Conservation (phyloP, 2,888 invertebrate species). For the Lysandra coridon region DNA sequence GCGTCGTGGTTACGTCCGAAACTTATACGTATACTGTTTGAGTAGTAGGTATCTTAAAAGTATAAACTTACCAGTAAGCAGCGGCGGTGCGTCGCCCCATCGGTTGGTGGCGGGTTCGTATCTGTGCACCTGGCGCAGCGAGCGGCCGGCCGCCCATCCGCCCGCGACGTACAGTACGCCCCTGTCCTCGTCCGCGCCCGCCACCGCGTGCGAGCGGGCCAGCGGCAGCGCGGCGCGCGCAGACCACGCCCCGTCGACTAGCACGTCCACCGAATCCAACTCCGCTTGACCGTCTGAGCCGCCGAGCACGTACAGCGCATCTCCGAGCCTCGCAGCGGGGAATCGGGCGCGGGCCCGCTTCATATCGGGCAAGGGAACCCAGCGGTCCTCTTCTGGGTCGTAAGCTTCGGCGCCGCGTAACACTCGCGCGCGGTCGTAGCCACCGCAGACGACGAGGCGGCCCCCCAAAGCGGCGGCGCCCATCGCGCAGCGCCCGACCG, state of each 20-base stretch:
- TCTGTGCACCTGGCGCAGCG: conserved; percentile 86
- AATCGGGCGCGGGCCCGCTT: conserved; percentile 88
- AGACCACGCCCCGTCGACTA: conserved; percentile 47
- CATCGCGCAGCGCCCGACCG: conserved; percentile 83
- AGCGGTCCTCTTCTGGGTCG: conserved; percentile 84
- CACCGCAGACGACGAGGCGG: conserved; percentile 88
- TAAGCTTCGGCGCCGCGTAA: conserved; percentile 88
- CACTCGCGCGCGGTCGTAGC: conserved; percentile 91
- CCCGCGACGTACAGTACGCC: conserved; percentile 84
- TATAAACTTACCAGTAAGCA: conserved; percentile 62
- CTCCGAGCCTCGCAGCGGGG: conserved; percentile 84
- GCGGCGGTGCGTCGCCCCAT: conserved; percentile 86
- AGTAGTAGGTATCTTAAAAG: no score
- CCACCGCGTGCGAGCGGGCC: conserved; percentile 87
- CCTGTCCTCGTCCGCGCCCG: conserved; percentile 81
- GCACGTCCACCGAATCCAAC: conserved; percentile 79
- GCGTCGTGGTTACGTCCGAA: background rate
- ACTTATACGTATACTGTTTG: background rate
- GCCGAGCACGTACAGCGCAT: conserved; percentile 87
- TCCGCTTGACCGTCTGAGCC: conserved; percentile 92
- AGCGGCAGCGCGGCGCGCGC: conserved; percentile 60
- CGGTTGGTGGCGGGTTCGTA: conserved; percentile 81
- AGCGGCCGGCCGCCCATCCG: conserved; percentile 85
- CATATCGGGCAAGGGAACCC: conserved; percentile 86
- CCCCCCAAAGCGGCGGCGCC: conserved; percentile 87